Base-by-base conservation (phyloP, 2,888 invertebrate species). In the Spicauda simplicius region DNA sequence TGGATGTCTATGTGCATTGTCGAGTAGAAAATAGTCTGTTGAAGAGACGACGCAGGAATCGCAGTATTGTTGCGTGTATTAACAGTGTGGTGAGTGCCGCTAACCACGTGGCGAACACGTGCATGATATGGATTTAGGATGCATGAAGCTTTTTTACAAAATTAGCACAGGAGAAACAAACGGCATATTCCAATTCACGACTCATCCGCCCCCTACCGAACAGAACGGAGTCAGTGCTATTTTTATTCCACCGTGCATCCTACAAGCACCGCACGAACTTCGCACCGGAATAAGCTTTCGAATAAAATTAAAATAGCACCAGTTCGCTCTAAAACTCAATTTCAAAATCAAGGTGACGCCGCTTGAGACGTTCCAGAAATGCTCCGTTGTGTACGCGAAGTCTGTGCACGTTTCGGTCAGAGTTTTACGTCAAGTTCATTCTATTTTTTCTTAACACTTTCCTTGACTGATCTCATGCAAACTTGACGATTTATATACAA, bases 301-400 rank as follows among this genome's bases (percentile, higher is more conserved):
- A 81, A 80, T 82, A 77, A 86, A 88, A 84, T 91, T 83, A 92
- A 93, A 93, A 92, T 92, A 92, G 91, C 90, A 81, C 85, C 78
- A 81, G 77, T 85, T 81, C 82, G 81, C 79, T 77, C 82, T 84
- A 83, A 88, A 87, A 86, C 81, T 84, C 87, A 85, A 80, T 85
- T 91, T 93, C 91, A 92, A 93, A 92, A 92, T 92, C 93, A 92
- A 92, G 93, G 93, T 92, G 91, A 92, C 82, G 86, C 78, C 84
- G 83, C 84, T 85, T 86, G 82, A 79, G 87, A 81, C 89, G 85
- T 90, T 91, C 86, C 85, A 85, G 88, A 86, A 84, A 87, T 87
- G 90, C 82, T 82, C 76, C 76, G 71, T 76, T 84, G 86, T 88
- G 87, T 85, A 87, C 84, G 77, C 78, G 77, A 74, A 75, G 79